phyloP scores from a whole-genome alignment of 1,140 invertebrate genomes.

The Linepithema humile region DNA sequence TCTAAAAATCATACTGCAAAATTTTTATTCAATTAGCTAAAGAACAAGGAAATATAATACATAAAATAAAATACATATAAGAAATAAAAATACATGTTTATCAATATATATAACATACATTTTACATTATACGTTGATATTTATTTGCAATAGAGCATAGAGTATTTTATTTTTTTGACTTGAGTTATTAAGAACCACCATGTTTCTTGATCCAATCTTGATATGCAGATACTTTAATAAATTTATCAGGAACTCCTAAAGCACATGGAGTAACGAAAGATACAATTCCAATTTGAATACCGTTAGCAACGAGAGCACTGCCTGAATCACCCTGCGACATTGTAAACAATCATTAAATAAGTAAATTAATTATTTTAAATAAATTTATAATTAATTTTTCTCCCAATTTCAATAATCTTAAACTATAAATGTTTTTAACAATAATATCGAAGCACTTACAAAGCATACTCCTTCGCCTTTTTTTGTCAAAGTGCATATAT shows the following conservation, averaged over 20 bases:
- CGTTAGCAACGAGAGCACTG: conserved; percentile 83
- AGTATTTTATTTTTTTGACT: too few species aligned
- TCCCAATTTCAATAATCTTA: background rate
- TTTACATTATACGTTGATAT: background rate
- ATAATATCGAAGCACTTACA: conserved; percentile 69
- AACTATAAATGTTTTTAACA: background rate
- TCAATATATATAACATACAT: too few species aligned
- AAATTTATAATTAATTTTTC: background rate
- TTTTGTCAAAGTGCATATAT: conserved; percentile 83
- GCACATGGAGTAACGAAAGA: conserved; percentile 88
- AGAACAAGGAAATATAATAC: too few species aligned
- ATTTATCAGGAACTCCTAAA: conserved; percentile 86
- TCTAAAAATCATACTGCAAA: background rate
- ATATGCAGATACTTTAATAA: conserved; percentile 84
- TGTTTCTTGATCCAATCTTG: conserved; percentile 83
- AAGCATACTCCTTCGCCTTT: conserved; percentile 83
- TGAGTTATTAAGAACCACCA: too few species aligned
- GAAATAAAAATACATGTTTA: background rate
- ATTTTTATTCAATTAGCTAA: background rate
- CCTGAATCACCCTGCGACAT: conserved; percentile 86
- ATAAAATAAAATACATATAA: background rate
- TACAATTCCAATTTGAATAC: conserved; percentile 86
- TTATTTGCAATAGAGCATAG: background rate
- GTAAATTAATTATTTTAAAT: background rate
- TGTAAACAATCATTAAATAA: conserved; percentile 40